Evolutionary conservation across 2,113 vertebrate species (phyloP), one percentile per base, ranked within the genome.

Genomic region (Scalopus aquaticus): DNA sequence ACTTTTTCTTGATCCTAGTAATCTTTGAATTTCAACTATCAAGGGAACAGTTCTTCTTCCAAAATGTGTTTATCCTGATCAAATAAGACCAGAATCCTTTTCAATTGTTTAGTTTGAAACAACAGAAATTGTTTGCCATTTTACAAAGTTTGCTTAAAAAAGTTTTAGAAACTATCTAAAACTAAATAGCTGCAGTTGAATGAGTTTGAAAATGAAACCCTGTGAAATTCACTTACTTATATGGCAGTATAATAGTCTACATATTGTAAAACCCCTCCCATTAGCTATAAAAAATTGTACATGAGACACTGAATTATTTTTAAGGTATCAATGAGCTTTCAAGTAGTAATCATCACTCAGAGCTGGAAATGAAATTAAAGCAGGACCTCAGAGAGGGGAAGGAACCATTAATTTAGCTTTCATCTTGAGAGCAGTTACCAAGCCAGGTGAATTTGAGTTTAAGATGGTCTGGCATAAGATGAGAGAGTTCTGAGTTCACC

Each of bases 281-380:
- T 7, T 87, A 58, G 82, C 58, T 72, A 78, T 46, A 80, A 90
- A 88, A 88, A 60, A 17, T 9, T 84, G 20, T 73, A 82, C 12
- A 78, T 12, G 69, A 88, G 46, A 54, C 15, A 82, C 49, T 76
- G 77, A 69, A 93, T 93, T 93, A 76, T 88, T 91, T 93, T 62
- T 64, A 93, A 67, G 84, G 7, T 91, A 77, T 95, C 28, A 77
- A 46, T 44, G 15, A 91, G n/a, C 19, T 51, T 95, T 65, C 37
- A 88, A 88, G 70, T 96, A 84, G 30, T 90, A 88, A 49, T n/a
- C 9, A 76, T 49, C 42, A 28, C 16, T 96, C 28, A 73, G 11
- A 91, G 15, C 28, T 88, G 35, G 91, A 94, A 91, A 90, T 86
- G 65, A 84, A 82, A 76, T 90, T 93, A 85, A 96, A 80, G 28